A percentile compares a stretch with the other conserved stretches of the same genome.
phyloP scores from a whole-genome alignment of 2,113 vertebrate genomes.

The Clarias batrachus region DNA sequence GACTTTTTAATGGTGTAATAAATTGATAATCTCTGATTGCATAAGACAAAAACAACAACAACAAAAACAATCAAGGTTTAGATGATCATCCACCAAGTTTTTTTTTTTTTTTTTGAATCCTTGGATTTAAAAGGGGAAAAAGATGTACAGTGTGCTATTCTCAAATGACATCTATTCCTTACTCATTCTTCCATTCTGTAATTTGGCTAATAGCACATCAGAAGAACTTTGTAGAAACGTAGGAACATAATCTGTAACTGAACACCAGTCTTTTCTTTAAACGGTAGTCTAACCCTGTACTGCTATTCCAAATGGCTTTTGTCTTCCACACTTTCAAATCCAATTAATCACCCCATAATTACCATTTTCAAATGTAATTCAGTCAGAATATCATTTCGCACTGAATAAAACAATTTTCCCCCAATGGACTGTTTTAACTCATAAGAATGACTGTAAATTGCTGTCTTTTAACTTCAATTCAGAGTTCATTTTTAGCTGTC shows the following conservation, averaged over 20 bases:
- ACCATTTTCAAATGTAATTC: slow-evolving; percentile 22
- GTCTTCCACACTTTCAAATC: slow-evolving; percentile 20
- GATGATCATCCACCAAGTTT: background rate
- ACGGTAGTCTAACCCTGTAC: slow-evolving; percentile 25
- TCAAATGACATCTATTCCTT: slow-evolving; percentile 12
- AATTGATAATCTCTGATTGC: background rate
- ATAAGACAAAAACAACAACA: background rate
- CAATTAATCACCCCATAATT: slow-evolving; percentile 34
- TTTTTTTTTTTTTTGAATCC: background rate
- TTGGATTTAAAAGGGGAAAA: background rate
- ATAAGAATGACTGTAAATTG: background rate
- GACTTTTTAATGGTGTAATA: background rate
- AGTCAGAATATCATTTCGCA: slow-evolving; percentile 20
- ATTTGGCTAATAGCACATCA: slow-evolving; percentile 46
- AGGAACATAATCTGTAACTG: slow-evolving; percentile 49
- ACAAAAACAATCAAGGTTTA: background rate
- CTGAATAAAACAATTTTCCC: background rate
- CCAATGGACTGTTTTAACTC: background rate
- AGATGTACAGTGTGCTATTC: background rate
- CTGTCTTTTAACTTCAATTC: background rate
- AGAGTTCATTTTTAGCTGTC: background rate
- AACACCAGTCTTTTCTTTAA: slow-evolving; percentile 43
- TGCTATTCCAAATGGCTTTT: slow-evolving; percentile 25
- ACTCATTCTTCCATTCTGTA: slow-evolving; percentile 18
- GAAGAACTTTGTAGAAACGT: slow-evolving; percentile 33